phyloP scores from a whole-genome alignment of 2,888 invertebrate genomes.

The Smittia aterrima region DNA sequence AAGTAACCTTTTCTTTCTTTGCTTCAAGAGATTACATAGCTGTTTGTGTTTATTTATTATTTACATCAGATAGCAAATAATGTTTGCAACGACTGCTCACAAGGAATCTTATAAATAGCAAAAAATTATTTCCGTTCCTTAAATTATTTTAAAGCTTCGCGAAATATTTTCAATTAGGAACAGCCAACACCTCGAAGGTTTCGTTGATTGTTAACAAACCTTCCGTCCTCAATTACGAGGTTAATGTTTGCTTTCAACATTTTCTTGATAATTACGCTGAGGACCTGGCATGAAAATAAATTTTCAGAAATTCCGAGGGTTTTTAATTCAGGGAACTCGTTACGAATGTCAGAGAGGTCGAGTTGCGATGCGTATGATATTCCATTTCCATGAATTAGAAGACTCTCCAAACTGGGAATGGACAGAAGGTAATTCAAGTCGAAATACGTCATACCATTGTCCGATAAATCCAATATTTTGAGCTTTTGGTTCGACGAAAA shows the following conservation, averaged over 20 bases:
- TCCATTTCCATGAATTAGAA: constrained; percentile 26
- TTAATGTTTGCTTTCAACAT: constrained; percentile 1
- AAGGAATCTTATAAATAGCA: no score
- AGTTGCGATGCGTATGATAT: constrained; percentile 11
- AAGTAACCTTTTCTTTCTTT: no score
- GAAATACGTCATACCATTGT: constrained; percentile 22
- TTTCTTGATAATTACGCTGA: constrained; percentile 16
- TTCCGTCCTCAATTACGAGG: constrained; percentile 8
- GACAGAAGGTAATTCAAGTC: constrained; percentile 20
- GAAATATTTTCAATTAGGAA: not conserved
- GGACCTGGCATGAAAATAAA: constrained; percentile 24
- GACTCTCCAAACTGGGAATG: not conserved
- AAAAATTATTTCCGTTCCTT: no score
- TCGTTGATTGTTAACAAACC: constrained; percentile 18
- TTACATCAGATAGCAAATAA: no score
- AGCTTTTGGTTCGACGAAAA: constrained; percentile 25
- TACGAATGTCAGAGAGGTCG: not conserved
- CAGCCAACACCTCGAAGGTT: constrained; percentile 25
- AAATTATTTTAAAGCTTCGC: no score
- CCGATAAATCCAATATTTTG: constrained; percentile 28
- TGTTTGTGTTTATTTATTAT: no score
- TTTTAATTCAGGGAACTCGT: not conserved
- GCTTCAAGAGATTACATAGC: no score
- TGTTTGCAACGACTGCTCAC: no score
- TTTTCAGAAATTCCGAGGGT: constrained; percentile 1